Base-by-base conservation (phyloP, 2,113 vertebrate genomes). In the Stigmatopora argus region DNA sequence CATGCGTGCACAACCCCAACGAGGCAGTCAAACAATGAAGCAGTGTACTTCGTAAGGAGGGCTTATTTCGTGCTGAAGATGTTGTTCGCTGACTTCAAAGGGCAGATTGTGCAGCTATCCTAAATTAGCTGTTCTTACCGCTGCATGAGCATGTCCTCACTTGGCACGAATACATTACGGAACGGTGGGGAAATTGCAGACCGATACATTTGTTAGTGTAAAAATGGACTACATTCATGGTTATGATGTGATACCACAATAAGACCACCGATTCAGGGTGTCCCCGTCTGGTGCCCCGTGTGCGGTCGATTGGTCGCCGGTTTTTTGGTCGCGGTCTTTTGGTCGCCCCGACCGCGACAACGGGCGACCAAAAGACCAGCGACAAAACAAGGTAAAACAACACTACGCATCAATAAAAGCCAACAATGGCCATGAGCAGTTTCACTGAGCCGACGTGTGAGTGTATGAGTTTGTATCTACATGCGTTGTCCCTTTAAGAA, bases 141-240 rank as follows among this genome's bases (percentile, higher is more conserved):
- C 78, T 69, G 78, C 78, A 77, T 83, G 74, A 78, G 74, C 74
- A 79, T 75, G 74, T 85, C 75, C 73, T 81, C 77, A 79, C 72
- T 64, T 77, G 69, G 75, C 64, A 74, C 73, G 83, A 88, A 85
- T 83, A 78, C 72, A 85, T 87, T 83, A 83, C 81, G 70, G 66
- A 67, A 74, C n/a, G 70, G 70, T 73, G 70, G 67, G 65, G 66
- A 83, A 84, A 86, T 87, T 75, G 78, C 66, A 80, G 79, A 41
- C 79, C 69, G 68, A 69, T 57, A 62, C 71, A 73, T 44, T 63
- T 46, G 44, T 52, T 64, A 68, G 73, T 10, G 64, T 73, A 66
- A 47, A 68, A 76, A 69, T 64, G 38, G 58, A 82, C 55, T 73
- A 77, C 69, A 68, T 71, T 69, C 47, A 45, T n/a, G 47, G 58